Conservation (phyloP, 2,888 invertebrate species). For the Stramonita haemastoma region DNA sequence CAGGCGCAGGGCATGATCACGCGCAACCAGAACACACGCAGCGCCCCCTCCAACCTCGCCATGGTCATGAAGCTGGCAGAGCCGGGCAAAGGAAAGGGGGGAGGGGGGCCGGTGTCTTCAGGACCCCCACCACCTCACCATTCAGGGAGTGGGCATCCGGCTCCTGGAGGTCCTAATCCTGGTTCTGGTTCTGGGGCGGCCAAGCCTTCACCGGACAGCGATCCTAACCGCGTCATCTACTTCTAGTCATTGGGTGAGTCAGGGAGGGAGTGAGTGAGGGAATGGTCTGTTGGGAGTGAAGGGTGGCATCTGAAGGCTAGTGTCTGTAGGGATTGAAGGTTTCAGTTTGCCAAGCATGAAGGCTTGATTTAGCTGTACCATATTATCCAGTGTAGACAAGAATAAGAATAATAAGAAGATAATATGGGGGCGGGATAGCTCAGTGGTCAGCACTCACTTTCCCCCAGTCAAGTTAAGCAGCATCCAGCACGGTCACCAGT, state of each 20-base stretch:
- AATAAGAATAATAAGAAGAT: too few relatives aligned
- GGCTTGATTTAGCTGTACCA: too few relatives aligned
- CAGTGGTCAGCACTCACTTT: too few relatives aligned
- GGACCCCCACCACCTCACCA: background rate
- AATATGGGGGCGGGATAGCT: too few relatives aligned
- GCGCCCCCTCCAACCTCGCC: conserved; percentile 54
- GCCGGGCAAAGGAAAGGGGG: conserved; percentile 49
- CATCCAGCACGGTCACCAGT: too few relatives aligned
- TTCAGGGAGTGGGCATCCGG: background rate
- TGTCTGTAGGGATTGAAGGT: too few relatives aligned
- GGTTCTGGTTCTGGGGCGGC: background rate
- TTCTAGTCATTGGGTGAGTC: conserved; percentile 54
- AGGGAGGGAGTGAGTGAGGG: too few relatives aligned
- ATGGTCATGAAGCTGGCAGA: conserved; percentile 68
- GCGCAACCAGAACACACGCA: conserved; percentile 51
- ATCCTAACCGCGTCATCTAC: conserved; percentile 57
- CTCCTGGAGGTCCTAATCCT: background rate
- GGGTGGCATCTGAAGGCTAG: too few relatives aligned
- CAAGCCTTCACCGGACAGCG: conserved; percentile 16
- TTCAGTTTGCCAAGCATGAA: too few relatives aligned
- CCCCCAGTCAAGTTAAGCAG: too few relatives aligned
- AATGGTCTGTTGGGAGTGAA: background rate
- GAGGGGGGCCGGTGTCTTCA: background rate
- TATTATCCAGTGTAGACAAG: too few relatives aligned
- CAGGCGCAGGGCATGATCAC: conserved; percentile 42